Conservation (phyloP, 2,888 invertebrate species). For the Coenonympha arcania region DNA sequence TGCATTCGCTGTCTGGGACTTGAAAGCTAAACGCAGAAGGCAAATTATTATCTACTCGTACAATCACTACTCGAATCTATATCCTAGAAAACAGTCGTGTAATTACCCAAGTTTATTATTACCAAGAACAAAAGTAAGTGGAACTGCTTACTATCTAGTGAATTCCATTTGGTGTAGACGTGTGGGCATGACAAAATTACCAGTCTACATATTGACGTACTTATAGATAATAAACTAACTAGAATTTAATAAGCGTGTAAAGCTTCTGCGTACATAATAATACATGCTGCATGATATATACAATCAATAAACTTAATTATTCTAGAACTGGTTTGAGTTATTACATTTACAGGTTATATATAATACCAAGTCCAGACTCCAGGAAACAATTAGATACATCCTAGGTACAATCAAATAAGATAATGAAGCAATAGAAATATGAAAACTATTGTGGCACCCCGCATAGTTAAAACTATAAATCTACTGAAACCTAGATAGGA, state of each 20-base stretch:
- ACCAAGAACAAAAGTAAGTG: background rate
- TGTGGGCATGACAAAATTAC: conserved; percentile 6
- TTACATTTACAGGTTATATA: no score
- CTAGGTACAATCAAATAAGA: background rate
- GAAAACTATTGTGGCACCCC: background rate
- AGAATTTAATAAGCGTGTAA: background rate
- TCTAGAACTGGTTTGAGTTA: conserved; percentile 12
- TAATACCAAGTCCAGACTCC: no score
- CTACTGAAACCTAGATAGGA: no score
- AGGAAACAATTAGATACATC: background rate
- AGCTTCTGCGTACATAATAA: conserved; percentile 1
- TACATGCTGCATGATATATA: conserved; percentile 6
- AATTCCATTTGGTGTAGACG: background rate
- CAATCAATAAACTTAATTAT: conserved; percentile 8
- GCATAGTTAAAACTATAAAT: no score
- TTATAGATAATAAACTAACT: conserved; percentile 1
- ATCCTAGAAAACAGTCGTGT: no score
- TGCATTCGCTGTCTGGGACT: no score
- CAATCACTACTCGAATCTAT: no score
- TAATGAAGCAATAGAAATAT: background rate
- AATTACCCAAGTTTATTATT: no score
- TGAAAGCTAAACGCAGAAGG: no score
- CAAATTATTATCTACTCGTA: no score
- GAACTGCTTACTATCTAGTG: background rate
- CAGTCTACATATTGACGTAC: no score